phyloP scores from a whole-genome alignment of 2,113 vertebrate genomes.

The Sardina pilchardus region DNA sequence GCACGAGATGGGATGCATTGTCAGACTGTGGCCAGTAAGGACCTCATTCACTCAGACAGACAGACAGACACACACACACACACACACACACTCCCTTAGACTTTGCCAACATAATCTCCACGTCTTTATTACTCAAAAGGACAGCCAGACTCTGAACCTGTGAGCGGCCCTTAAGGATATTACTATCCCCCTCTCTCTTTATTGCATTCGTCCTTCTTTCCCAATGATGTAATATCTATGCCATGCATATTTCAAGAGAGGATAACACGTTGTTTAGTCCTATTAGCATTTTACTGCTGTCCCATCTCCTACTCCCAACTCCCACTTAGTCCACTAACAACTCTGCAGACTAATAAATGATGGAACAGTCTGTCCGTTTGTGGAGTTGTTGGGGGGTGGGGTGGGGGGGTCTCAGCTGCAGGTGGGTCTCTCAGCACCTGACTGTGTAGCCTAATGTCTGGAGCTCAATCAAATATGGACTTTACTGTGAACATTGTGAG shows the following conservation, averaged over 20 bases:
- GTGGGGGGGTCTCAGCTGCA: neutral
- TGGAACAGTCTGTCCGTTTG: neutral
- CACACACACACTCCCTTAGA: conserved; percentile 1
- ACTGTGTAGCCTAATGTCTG: neutral
- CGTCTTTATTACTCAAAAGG: conserved; percentile 8
- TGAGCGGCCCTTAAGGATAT: conserved; percentile 38
- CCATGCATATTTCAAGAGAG: conserved; percentile 61
- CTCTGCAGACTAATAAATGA: neutral
- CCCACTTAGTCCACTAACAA: neutral
- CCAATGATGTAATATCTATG: conserved; percentile 41
- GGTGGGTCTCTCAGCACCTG: neutral
- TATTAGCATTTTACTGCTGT: neutral
- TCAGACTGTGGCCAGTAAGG: neutral
- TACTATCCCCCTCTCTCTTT: conserved; percentile 52
- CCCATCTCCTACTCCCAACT: neutral
- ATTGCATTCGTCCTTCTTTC: conserved; percentile 46
- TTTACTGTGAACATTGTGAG: neutral
- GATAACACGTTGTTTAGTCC: conserved; percentile 42
- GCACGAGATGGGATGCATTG: conserved; percentile 15
- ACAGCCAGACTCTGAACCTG: neutral
- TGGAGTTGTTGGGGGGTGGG: neutral
- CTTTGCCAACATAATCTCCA: neutral
- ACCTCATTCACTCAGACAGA: neutral
- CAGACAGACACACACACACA: conserved; percentile 27
- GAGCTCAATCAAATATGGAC: neutral